phyloP scores from a whole-genome alignment of 2,888 invertebrate genomes.

The Shargacucullia verbasci region DNA sequence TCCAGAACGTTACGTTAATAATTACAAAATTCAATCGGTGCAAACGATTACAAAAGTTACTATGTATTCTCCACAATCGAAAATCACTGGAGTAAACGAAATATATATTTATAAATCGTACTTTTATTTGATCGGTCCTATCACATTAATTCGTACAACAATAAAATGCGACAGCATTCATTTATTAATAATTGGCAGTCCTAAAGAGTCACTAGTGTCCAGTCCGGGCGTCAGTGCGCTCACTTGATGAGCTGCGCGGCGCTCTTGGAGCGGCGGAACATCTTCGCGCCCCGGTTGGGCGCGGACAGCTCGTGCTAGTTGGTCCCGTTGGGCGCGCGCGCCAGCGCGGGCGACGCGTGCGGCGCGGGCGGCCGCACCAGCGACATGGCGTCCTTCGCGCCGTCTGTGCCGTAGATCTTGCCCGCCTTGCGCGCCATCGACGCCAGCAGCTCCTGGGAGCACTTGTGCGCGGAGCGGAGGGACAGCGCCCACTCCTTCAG shows the following conservation, averaged over 20 bases:
- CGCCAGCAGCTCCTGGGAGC: conserved; percentile 97
- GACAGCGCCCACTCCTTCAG: conserved; percentile 99
- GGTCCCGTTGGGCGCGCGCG: conserved; percentile 81
- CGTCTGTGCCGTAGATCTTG: conserved; percentile 98
- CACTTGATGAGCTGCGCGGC: conserved; percentile 88
- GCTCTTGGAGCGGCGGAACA: conserved; percentile 89
- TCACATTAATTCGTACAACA: conserved; percentile 82
- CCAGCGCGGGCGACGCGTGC: conserved; percentile 82
- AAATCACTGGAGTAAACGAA: conserved; percentile 72
- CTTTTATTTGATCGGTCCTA: conserved; percentile 77
- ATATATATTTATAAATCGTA: conserved; percentile 72
- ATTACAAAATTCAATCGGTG: conserved; percentile 87
- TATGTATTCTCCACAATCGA: conserved; percentile 70
- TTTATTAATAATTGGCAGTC: conserved; percentile 83
- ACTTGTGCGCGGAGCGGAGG: conserved; percentile 98
- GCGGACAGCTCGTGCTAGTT: conserved; percentile 86
- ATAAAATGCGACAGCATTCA: conserved; percentile 79
- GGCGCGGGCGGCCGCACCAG: conserved; percentile 86
- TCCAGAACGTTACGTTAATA: conserved; percentile 86
- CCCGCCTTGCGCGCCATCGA: conserved; percentile 99
- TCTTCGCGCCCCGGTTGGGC: conserved; percentile 87
- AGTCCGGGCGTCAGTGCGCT: conserved; percentile 38
- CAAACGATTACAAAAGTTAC: conserved; percentile 84
- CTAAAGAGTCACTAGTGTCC: conserved; percentile 74
- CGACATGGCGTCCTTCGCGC: conserved; percentile 80